Evolutionary conservation across 2,113 vertebrate genomes (phyloP).

Genomic region (Setophaga petechia): DNA sequence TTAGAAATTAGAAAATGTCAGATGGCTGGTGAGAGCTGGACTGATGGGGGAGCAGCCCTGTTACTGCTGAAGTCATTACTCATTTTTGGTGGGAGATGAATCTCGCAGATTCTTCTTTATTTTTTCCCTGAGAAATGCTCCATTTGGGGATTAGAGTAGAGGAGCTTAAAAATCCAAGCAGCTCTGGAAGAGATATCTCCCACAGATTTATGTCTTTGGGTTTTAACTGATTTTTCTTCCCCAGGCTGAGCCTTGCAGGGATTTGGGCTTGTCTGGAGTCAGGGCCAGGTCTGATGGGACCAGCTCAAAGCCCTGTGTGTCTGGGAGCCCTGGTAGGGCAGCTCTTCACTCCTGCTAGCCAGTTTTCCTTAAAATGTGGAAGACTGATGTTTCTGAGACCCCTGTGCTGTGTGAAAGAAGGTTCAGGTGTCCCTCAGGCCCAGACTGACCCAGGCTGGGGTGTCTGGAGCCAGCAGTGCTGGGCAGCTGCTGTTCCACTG

Average conservation of each 20-base stretch:
- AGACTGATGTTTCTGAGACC: neutral
- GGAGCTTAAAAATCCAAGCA: neutral
- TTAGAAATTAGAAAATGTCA: constrained; percentile 8
- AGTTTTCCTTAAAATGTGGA: neutral
- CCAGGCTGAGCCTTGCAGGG: neutral
- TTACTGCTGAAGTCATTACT: neutral
- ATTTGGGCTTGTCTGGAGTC: neutral
- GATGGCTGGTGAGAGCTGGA: neutral
- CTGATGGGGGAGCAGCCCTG: neutral
- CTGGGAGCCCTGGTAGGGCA: neutral
- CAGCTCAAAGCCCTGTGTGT: neutral
- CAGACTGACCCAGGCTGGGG: rapidly evolving
- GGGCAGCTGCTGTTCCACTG: neutral
- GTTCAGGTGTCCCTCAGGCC: neutral
- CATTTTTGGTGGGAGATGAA: neutral
- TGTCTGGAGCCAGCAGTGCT: neutral
- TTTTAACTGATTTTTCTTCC: neutral
- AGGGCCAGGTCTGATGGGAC: neutral
- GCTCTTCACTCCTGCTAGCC: neutral
- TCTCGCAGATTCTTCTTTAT: neutral
- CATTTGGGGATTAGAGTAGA: neutral
- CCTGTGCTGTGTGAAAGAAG: neutral
- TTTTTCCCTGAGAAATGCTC: neutral
- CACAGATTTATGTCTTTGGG: neutral
- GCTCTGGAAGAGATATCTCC: neutral